Base-by-base conservation (phyloP, 1,140 invertebrate genomes). In the Ridgeia piscesae region DNA sequence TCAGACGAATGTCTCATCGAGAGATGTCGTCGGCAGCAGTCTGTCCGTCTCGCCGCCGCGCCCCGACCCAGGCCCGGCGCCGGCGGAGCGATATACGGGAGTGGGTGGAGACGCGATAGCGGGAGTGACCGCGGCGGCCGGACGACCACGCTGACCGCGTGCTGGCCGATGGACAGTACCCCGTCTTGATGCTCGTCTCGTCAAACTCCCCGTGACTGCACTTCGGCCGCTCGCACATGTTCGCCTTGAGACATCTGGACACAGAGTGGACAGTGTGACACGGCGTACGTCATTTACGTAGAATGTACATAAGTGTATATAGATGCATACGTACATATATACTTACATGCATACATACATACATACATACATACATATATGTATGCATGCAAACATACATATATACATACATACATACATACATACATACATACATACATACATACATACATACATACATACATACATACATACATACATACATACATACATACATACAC, bases 231-330 rank as follows among this genome's bases (percentile, higher is more conserved):
- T 90, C 34, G n/a, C 89, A 90, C 89, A 90, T 2, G 34, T 42
- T 42, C 89, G 89, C 34, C 89, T 90, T 90, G 17, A 90, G 34
- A 42, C 89, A 90, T n/a, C 89, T 90, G 89, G 9, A 90, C 34
- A 42, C 34, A 77, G 17, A 21, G 58, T 77, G 58, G 17, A 77
- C 58, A 77, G 27, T 31, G 58, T 77, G 58, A 77, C 27, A 21
- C 8, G 27, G 6, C 58, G 11, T 11, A 42, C 11, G 4, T 42
- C 42, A 42, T 42, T 42, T 42, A 42, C 42, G 11, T 42, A 42
- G 4, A n/a, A 42, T 11, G 11, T 6, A 42, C 42, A 42, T 42
- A 42, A 42, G 11, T 11, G 42, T 42, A 42, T 42, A 42, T 42
- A 42, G 42, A 11, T 42, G 11, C 42, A 42, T 11, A 42, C 42